Base-by-base conservation (phyloP, 1,140 invertebrate species). In the Leptestheria dahalacensis region DNA sequence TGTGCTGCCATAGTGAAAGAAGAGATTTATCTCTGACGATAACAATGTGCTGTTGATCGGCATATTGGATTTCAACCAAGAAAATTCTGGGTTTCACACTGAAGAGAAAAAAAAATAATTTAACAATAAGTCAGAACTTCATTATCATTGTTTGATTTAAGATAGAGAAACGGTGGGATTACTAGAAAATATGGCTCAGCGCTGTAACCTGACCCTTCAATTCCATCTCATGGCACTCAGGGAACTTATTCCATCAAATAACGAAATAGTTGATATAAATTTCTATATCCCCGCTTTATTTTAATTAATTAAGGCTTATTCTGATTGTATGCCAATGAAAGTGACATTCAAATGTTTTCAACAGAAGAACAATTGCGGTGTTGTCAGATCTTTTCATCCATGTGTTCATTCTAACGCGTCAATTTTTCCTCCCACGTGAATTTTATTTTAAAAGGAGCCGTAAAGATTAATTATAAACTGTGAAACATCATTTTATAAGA, bases 131-230 rank as follows among this genome's bases (percentile, higher is more conserved):
- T 25, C 2, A 53, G 11, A 26, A 23, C 23, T 4, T 53, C 51
- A 50, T 11, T 26, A 15, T 25, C 18, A 52, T n/a, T 23, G 33
- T 41, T 41, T 41, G 15, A 52, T 41, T 55, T 55, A 11, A 33
- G 20, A n/a, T n/a, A n/a, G n/a, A n/a, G n/a, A n/a, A n/a, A n/a
- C n/a, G n/a, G n/a, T n/a, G n/a, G n/a, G n/a, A n/a, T 55, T 29
- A 55, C 53, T 55, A 55, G 1, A 55, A 18, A 41, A 55, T 55
- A 18, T 55, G 53, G 15, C 53, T 55, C 20, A 55, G 28, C 12
- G 53, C 53, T 1, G 26, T 29, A 29, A 55, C 33, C 33, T 55
- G 26, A 2, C 53, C 53, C 10, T 55, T 20, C 2, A 55, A 21
- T 10, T 26, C 26, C 53, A 55, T 55, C 33, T 28, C 21, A 6